Percentiles rank a stretch among this genome's conserved stretches.
Evolutionary conservation across 1,140 invertebrate genomes (phyloP).

Genomic region (Ephestia elutella): DNA sequence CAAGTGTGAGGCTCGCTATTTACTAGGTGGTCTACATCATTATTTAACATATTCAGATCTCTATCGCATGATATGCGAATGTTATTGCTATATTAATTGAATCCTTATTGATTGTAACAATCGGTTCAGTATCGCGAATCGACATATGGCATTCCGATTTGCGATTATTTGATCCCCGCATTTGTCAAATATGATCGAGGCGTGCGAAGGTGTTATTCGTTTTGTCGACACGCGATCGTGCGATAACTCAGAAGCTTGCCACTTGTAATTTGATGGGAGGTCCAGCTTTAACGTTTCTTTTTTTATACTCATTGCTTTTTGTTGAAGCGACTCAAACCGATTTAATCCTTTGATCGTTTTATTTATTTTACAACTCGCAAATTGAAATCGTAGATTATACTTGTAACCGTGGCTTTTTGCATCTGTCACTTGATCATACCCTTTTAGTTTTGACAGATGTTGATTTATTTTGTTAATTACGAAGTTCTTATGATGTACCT

Average conservation of each 20-base stretch:
- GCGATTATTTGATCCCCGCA: constrained; percentile 37
- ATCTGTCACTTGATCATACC: neutral
- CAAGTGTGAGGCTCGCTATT: constrained; percentile 22
- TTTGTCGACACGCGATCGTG: constrained; percentile 46
- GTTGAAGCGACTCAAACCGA: neutral
- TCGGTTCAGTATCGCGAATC: constrained; percentile 17
- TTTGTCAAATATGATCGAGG: constrained; percentile 50
- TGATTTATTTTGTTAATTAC: neutral
- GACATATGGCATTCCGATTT: constrained; percentile 14
- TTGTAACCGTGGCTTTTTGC: neutral
- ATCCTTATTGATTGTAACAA: constrained; percentile 18
- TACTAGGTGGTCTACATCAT: constrained; percentile 22
- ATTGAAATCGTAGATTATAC: neutral
- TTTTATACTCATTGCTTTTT: constrained; percentile 11
- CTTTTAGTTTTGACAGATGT: neutral
- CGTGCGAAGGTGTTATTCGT: constrained; percentile 41
- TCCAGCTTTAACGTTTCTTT: constrained; percentile 24
- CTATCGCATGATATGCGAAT: constrained; percentile 25
- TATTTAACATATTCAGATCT: constrained; percentile 28
- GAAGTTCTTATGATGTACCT: neutral
- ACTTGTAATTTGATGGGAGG: constrained; percentile 46
- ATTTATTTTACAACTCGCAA: neutral
- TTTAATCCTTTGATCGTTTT: neutral
- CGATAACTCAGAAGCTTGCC: constrained; percentile 35
- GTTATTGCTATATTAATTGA: constrained; percentile 11